A percentile compares a stretch with the other conserved stretches of the same genome.
phyloP scores from a whole-genome alignment of 1,140 invertebrate species.

The Colletes latitarsis region DNA sequence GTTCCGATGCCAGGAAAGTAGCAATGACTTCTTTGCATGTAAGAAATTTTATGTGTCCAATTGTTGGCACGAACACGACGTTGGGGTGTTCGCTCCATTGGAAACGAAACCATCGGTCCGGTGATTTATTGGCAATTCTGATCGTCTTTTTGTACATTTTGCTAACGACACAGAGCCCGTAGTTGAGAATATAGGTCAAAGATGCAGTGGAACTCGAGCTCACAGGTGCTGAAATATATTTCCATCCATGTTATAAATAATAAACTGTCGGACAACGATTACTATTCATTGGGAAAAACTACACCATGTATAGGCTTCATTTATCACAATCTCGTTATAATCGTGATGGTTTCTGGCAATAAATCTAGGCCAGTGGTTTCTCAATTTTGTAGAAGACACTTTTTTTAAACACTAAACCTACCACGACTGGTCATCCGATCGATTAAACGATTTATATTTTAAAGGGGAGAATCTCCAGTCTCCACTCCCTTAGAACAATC shows the following conservation, averaged over 20 bases:
- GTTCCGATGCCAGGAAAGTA: conserved; percentile 65
- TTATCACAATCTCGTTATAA: too few species aligned
- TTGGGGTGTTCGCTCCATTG: conserved; percentile 65
- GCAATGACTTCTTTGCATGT: conserved; percentile 64
- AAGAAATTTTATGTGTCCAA: conserved; percentile 66
- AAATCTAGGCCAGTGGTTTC: neutral
- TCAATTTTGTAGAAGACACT: too few species aligned
- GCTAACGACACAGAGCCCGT: conserved; percentile 67
- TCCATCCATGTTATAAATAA: neutral
- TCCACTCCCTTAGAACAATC: too few species aligned
- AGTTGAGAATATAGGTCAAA: conserved; percentile 65
- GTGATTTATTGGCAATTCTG: conserved; percentile 68
- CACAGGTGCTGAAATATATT: conserved; percentile 23
- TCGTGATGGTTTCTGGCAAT: too few species aligned
- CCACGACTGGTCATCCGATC: too few species aligned
- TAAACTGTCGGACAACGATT: too few species aligned
- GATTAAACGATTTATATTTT: too few species aligned
- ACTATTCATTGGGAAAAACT: too few species aligned
- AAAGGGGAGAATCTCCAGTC: too few species aligned
- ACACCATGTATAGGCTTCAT: too few species aligned
- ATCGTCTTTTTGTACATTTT: conserved; percentile 66
- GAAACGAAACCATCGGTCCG: conserved; percentile 65
- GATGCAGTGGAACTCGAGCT: neutral
- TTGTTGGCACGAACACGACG: conserved; percentile 64
- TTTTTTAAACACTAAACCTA: too few species aligned